Evolutionary conservation across 2,888 invertebrate genomes (phyloP).

Genomic region (Ornithoptera alexandrae): DNA sequence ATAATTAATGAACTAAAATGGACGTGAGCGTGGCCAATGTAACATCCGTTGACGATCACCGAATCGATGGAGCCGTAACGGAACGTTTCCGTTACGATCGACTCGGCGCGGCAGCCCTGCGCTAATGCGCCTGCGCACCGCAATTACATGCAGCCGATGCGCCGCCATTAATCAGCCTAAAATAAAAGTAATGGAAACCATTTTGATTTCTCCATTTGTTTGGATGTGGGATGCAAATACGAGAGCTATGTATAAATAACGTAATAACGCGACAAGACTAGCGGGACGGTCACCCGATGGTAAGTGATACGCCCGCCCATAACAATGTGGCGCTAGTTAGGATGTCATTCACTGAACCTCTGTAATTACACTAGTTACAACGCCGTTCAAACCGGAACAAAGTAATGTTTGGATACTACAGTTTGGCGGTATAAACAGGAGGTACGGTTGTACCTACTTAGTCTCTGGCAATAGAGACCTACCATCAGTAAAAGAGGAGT

Average conservation of each 20-base stretch:
- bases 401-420: too few species aligned
- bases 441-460: too few species aligned
- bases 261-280: too few species aligned
- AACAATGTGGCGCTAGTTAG: too few species aligned
- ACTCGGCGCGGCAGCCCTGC: slow-evolving; percentile 6
- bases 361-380: too few species aligned
- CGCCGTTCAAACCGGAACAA: too few species aligned
- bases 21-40: slow-evolving; percentile 8
- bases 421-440: too few species aligned
- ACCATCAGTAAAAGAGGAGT: too few species aligned
- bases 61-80: slow-evolving; percentile 7
- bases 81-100: slow-evolving; percentile 11
- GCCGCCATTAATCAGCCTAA: slow-evolving; percentile 21
- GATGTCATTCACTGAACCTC: too few species aligned
- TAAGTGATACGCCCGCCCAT: too few species aligned
- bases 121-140: slow-evolving; percentile 6
- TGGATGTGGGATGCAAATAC: not conserved
- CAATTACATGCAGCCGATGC: slow-evolving; percentile 14
- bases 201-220: slow-evolving; percentile 11
- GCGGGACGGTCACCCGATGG: too few species aligned
- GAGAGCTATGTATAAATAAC: not conserved
- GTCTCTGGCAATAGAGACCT: too few species aligned
- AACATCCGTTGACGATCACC: slow-evolving; percentile 16
- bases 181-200: slow-evolving; percentile 13
- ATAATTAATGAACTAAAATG: slow-evolving; percentile 5